Evolutionary conservation across 2,113 vertebrate genomes (phyloP), one percentile per base, ranked within the genome.

Genomic region (Podocnemis expansa): DNA sequence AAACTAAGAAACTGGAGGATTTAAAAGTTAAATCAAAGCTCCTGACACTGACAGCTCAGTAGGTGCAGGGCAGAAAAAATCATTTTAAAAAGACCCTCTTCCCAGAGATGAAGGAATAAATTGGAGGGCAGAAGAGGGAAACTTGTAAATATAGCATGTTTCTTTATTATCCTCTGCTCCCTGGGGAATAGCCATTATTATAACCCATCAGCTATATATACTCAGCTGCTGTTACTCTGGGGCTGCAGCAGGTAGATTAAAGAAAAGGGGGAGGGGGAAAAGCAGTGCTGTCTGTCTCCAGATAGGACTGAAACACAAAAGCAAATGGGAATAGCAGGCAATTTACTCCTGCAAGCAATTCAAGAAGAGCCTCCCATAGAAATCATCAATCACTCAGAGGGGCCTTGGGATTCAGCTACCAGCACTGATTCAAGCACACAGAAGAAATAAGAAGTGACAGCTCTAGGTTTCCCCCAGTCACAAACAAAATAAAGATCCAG

Each of bases 91-190:
- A 25, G n/a, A 21, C 31, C 51, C 29, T 34, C n/a, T 89, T 76
- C 87, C 25, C 83, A 87, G 58, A 89, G 70, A 81, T 38, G 27
- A 80, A 90, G 82, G 89, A 90, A 90, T 79, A 4, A 91, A 96
- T 84, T 94, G 79, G 95, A 93, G 89, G 88, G 94, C 73, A 93
- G 94, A 94, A 95, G 96, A 94, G 92, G 89, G 63, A 89, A 93
- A n/a, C 91, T 92, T 91, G 93, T 95, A 92, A 89, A 95, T 89
- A 89, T 89, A 96, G 92, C 85, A 89, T 91, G 95, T 95, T 96
- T 94, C 94, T 94, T 95, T 87, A 95, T 94, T 89, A 80, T 38
- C 55, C 89, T 82, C 87, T 87, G 89, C 95, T 79, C 90, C 81
- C 78, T 87, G 96, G 95, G 84, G 93, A 87, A 93, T 14, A 24